phyloP scores from a whole-genome alignment of 2,113 vertebrate species.

The Galeopterus variegatus region DNA sequence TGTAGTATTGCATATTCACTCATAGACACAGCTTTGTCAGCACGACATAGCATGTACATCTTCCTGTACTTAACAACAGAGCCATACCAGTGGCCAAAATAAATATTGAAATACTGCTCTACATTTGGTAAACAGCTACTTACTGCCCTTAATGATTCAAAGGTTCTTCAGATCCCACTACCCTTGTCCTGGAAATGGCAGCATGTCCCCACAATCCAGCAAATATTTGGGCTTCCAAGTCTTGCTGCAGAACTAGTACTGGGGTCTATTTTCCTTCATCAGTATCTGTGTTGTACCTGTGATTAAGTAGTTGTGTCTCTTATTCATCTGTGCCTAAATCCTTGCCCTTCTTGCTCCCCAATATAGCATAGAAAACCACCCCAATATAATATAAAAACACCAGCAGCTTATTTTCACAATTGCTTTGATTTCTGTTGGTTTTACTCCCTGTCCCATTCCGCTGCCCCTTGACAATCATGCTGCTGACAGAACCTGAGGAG shows the following conservation, averaged over 20 bases:
- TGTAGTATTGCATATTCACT: not conserved
- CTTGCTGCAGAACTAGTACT: not conserved
- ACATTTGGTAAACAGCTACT: not conserved
- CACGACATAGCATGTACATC: not conserved
- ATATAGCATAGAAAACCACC: not conserved
- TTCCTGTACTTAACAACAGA: not conserved
- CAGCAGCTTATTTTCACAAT: not conserved
- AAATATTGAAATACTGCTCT: not conserved
- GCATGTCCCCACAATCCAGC: not conserved
- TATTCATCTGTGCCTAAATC: not conserved
- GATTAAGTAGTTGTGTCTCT: not conserved
- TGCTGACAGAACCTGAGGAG: not conserved
- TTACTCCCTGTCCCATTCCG: not conserved
- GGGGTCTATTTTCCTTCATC: not conserved
- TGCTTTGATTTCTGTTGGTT: not conserved
- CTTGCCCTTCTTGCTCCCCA: not conserved
- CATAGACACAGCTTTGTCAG: not conserved
- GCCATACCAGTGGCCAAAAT: not conserved
- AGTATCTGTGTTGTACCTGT: accelerated
- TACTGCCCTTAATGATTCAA: not conserved
- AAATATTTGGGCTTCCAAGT: not conserved
- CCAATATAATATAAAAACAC: not conserved
- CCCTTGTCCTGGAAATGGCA: accelerated
- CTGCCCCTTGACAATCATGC: not conserved
- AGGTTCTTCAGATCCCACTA: accelerated